Percentiles rank a stretch among this genome's conserved stretches.
These are phyloP conservation scores for Lordiphosa clarofinis DNA, from an alignment of 1,140 invertebrate species.

Conservation along the genomic window DNA sequence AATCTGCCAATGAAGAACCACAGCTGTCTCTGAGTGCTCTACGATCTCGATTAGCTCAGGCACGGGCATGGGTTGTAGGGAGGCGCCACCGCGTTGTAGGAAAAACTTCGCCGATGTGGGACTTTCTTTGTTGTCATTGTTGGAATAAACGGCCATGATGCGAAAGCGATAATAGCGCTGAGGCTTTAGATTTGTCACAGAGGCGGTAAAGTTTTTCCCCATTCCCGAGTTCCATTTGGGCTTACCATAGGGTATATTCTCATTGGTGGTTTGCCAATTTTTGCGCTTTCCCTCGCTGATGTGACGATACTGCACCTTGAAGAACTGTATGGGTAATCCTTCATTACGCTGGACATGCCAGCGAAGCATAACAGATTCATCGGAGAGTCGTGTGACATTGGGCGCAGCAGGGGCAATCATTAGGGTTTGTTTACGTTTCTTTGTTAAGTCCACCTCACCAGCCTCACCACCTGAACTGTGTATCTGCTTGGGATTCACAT, in stretches of 20 bases:
- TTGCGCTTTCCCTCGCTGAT: conserved; percentile 70
- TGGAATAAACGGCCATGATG: conserved; percentile 95
- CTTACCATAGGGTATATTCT: conserved; percentile 85
- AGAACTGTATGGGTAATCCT: conserved; percentile 91
- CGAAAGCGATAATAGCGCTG: conserved; percentile 88
- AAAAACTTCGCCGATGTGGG: conserved; percentile 89
- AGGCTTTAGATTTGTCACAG: conserved; percentile 86
- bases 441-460: background rate
- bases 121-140: conserved; percentile 94
- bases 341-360: conserved; percentile 91
- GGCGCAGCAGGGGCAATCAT: conserved; percentile 92
- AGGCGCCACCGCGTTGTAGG: conserved; percentile 83
- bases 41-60: conserved; percentile 88
- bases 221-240: conserved; percentile 83
- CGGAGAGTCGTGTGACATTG: conserved; percentile 90
- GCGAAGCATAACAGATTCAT: conserved; percentile 94
- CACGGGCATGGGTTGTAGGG: conserved; percentile 84
- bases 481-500: conserved; percentile 88
- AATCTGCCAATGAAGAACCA: conserved; percentile 86
- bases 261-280: conserved; percentile 90
- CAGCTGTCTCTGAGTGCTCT: conserved; percentile 85
- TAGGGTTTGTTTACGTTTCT: conserved; percentile 26
- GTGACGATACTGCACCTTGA: conserved; percentile 84
- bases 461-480: conserved; percentile 69
- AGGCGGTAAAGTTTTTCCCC: conserved; percentile 81